Evolutionary conservation across 2,888 invertebrate species (phyloP).

Genomic region (Cyaniris semiargus): DNA sequence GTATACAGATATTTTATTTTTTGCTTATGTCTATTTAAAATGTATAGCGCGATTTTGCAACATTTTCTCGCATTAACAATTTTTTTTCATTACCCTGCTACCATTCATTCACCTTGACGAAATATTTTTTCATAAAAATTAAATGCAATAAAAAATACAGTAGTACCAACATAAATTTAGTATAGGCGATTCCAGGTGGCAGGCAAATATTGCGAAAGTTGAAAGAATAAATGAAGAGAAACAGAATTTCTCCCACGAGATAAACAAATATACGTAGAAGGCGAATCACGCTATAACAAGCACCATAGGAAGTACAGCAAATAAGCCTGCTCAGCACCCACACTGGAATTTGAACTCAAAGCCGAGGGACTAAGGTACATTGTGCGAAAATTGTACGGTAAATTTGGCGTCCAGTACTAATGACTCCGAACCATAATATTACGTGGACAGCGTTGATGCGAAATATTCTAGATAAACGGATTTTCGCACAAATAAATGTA

Average conservation of each 20-base stretch:
- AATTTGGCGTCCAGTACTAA: constrained; percentile 31
- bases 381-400: background rate
- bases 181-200: background rate
- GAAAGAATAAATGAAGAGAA: constrained; percentile 15
- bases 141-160: background rate
- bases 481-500: background rate
- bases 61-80: no score
- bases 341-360: background rate
- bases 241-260: background rate
- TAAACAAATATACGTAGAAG: constrained; percentile 25
- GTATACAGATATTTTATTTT: no score
- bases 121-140: no score
- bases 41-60: no score
- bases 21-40: no score
- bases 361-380: background rate
- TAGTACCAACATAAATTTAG: background rate
- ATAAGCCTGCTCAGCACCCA: constrained; percentile 16
- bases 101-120: no score
- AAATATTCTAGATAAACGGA: background rate
- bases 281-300: constrained; percentile 23
- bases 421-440: constrained; percentile 29
- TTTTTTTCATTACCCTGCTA: no score
- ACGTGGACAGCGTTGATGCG: constrained; percentile 9
- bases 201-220: background rate
- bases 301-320: constrained; percentile 28